These are phyloP conservation scores for Sciurus niger DNA, from an alignment of 2,113 vertebrate genomes.

Conservation along the genomic window DNA sequence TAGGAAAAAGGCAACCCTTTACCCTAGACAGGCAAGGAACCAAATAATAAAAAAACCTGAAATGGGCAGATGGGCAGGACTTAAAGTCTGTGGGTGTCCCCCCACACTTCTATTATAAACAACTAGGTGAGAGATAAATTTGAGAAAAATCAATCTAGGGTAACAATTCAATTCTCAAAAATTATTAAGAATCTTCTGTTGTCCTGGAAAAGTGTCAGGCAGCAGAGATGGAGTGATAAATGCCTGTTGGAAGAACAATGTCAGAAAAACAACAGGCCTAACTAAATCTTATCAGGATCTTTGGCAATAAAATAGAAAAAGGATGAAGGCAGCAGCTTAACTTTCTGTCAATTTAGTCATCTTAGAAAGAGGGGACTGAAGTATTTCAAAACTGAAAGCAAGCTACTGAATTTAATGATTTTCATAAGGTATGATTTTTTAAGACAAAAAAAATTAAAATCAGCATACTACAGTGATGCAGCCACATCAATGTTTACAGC, in stretches of 20 bases:
- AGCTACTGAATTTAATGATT: not conserved
- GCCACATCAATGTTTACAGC: too few relatives aligned
- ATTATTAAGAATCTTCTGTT: not conserved
- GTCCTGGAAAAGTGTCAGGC: not conserved
- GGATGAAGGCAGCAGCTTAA: not conserved
- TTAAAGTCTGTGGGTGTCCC: not conserved
- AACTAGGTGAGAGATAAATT: not conserved
- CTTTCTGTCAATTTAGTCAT: not conserved
- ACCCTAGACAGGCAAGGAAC: not conserved
- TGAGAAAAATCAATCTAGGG: conserved; percentile 17
- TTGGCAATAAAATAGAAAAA: not conserved
- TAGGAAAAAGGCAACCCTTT: not conserved
- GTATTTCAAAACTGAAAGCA: not conserved
- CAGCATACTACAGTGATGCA: too few relatives aligned
- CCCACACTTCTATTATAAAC: not conserved
- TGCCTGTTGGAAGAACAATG: not conserved
- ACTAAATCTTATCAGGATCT: not conserved
- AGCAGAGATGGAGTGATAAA: not conserved
- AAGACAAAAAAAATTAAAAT: not conserved
- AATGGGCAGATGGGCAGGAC: not conserved
- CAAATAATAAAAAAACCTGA: not conserved
- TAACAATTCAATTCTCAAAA: not conserved
- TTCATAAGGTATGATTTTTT: not conserved
- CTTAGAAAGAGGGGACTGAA: not conserved
- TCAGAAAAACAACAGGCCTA: not conserved